These are phyloP conservation scores for Brachionus paranguensis DNA, from an alignment of 1,140 invertebrate genomes.

Conservation along the genomic window DNA sequence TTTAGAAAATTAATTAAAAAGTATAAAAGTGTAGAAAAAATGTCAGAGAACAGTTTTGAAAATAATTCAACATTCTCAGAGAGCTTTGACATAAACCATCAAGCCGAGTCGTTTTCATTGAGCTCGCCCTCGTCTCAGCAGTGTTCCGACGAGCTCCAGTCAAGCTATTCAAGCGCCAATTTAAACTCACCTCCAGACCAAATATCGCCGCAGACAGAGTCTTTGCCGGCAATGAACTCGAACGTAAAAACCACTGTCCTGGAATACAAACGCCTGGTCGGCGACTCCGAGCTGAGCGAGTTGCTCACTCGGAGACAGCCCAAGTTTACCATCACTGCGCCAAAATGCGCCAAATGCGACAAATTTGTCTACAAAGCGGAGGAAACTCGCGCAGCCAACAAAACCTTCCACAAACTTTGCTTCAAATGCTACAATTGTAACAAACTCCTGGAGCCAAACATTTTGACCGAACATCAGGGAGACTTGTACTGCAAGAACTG, in stretches of 20 bases:
- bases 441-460: conserved; percentile 86
- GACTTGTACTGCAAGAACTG: conserved; percentile 90
- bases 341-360: conserved; percentile 57
- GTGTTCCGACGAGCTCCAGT: neutral
- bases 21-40: neutral
- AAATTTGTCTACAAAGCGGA: conserved; percentile 61
- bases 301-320: conserved; percentile 19
- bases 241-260: neutral
- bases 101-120: conserved; percentile 3
- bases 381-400: conserved; percentile 55
- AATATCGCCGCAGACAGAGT: neutral
- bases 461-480: conserved; percentile 82
- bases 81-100: conserved; percentile 1
- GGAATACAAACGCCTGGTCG: neutral
- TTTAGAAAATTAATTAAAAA: neutral
- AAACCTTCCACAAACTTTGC: conserved; percentile 36
- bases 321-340: conserved; percentile 14
- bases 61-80: conserved; percentile 28
- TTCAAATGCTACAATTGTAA: conserved; percentile 63
- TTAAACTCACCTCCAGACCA: neutral
- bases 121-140: conserved; percentile 2
- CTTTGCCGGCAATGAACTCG: neutral
- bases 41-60: conserved; percentile 24
- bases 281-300: conserved; percentile 19
- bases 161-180: conserved; percentile 14